Conservation (phyloP, 2,888 invertebrate species). For the Leuctra nigra region DNA sequence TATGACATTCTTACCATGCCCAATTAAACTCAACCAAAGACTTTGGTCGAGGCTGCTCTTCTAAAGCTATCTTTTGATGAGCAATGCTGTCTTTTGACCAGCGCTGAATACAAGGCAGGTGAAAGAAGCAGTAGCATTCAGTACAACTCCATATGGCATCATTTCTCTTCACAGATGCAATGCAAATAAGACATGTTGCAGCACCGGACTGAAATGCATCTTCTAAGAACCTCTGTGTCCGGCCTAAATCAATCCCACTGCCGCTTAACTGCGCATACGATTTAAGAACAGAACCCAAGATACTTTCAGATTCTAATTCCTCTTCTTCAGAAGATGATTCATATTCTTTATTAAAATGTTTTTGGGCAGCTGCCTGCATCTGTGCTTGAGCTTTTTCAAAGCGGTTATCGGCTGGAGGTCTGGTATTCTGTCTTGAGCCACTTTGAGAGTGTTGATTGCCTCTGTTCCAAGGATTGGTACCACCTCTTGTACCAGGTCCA, state of each 20-base stretch:
- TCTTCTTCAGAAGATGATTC: conserved; percentile 50
- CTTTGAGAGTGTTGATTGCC: not conserved
- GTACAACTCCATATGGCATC: conserved; percentile 86
- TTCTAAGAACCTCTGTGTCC: conserved; percentile 66
- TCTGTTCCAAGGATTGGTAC: conserved; percentile 6
- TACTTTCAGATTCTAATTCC: conserved; percentile 44
- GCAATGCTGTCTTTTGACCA: conserved; percentile 86
- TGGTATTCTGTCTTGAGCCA: not conserved
- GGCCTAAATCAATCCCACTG: conserved; percentile 42
- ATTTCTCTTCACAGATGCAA: conserved; percentile 72
- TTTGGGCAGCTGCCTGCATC: conserved; percentile 45
- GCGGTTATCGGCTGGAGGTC: conserved; percentile 22
- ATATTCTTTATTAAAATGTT: conserved; percentile 41
- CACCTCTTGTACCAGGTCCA: not conserved
- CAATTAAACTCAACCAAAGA: conserved; percentile 35
- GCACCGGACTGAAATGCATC: conserved; percentile 74
- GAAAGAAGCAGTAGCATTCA: conserved; percentile 78
- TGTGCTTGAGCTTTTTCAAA: conserved; percentile 45
- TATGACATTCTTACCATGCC: conserved; percentile 45
- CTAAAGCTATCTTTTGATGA: conserved; percentile 55
- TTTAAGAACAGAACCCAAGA: conserved; percentile 46
- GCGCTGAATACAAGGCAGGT: conserved; percentile 80
- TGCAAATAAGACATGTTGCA: conserved; percentile 83
- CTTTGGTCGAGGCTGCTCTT: conserved; percentile 39
- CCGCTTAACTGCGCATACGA: conserved; percentile 43